A percentile compares a stretch with the other conserved stretches of the same genome.
These are phyloP conservation scores for Cichlasoma orientale DNA, from an alignment of 2,797 vertebrate genomes.

Conservation along the genomic window DNA sequence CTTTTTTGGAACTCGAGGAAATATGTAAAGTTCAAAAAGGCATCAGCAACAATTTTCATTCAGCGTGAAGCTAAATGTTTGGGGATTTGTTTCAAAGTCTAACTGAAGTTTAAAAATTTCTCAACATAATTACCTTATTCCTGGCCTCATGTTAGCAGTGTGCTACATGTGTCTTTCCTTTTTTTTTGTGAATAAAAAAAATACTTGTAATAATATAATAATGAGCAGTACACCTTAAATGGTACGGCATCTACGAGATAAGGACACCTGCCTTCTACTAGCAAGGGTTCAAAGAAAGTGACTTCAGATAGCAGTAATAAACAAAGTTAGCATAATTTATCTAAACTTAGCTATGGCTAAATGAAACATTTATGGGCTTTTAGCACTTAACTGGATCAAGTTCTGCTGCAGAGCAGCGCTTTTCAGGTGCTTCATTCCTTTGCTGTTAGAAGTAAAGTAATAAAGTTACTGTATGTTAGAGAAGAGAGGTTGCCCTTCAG, in stretches of 20 bases:
- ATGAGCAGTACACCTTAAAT: not conserved
- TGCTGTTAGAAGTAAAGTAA: too few species aligned
- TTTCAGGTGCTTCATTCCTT: not conserved
- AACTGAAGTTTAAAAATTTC: not conserved
- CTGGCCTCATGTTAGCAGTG: not conserved
- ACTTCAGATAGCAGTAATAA: not conserved
- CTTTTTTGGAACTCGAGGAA: not conserved
- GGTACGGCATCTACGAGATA: not conserved
- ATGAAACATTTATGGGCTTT: not conserved
- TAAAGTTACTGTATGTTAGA: not conserved
- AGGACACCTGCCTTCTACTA: not conserved
- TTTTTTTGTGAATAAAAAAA: not conserved
- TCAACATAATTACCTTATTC: not conserved
- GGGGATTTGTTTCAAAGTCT: not conserved
- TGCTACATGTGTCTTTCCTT: not conserved
- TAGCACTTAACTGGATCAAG: not conserved
- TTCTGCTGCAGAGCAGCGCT: not conserved
- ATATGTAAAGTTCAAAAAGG: conserved; percentile 2
- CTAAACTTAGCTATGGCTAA: not conserved
- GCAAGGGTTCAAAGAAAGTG: not conserved
- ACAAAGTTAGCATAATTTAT: not conserved
- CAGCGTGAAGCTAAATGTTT: not conserved
- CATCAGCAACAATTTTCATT: not conserved
- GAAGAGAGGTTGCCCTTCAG: too few species aligned
- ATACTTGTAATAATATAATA: not conserved